Percentiles rank a stretch among this genome's conserved stretches.
These are phyloP conservation scores for Xylocopa sonorina DNA, from an alignment of 1,140 invertebrate species.

Conservation along the genomic window DNA sequence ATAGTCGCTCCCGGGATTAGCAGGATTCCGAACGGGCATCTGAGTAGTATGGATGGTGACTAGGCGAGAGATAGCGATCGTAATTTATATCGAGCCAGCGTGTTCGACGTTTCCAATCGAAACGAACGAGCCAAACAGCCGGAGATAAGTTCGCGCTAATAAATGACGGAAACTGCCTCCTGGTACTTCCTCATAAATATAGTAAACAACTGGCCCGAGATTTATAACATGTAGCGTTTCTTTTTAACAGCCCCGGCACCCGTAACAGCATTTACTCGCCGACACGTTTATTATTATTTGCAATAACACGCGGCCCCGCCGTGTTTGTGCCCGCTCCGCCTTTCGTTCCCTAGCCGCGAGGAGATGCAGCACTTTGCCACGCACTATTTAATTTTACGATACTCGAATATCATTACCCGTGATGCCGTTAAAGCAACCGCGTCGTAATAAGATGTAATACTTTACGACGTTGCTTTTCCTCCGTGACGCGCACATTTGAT, in stretches of 20 bases:
- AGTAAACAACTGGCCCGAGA: conserved; percentile 31
- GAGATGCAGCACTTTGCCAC: conserved; percentile 18
- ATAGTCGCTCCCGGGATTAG: conserved; percentile 42
- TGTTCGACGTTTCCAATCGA: conserved; percentile 58
- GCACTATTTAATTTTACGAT: conserved; percentile 33
- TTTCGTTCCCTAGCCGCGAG: neutral
- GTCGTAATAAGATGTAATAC: conserved; percentile 37
- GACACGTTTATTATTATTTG: conserved; percentile 1
- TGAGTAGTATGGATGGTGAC: conserved; percentile 55
- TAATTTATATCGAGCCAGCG: conserved; percentile 55
- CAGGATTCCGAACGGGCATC: conserved; percentile 45
- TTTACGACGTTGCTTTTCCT: conserved; percentile 22
- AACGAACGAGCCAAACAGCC: conserved; percentile 47
- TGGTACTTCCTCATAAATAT: conserved; percentile 39
- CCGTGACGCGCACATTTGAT: neutral
- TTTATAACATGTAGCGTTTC: conserved; percentile 28
- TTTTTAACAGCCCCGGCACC: neutral
- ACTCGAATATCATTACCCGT: conserved; percentile 10
- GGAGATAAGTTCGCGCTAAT: conserved; percentile 56
- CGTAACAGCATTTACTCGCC: neutral
- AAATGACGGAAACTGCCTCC: conserved; percentile 52
- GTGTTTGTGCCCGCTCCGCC: neutral
- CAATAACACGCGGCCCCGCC: neutral
- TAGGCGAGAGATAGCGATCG: conserved; percentile 54
- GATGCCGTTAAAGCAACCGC: conserved; percentile 8